Conservation (phyloP, 1,140 invertebrate species). For the Lerema accius region DNA sequence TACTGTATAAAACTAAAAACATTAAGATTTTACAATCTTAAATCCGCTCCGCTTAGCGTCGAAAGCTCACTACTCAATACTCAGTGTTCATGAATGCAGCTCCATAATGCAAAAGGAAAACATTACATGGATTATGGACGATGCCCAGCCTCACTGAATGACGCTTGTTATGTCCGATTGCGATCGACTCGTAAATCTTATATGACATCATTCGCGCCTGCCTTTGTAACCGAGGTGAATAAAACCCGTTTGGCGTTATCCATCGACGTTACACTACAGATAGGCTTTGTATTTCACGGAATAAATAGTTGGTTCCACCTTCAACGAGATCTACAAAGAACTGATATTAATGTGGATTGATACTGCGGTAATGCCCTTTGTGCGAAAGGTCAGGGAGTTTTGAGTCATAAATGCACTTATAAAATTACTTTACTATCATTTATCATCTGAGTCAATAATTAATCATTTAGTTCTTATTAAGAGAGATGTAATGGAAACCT, state of each 20-base stretch:
- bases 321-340: neutral
- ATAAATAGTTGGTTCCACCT: neutral
- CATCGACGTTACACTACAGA: neutral
- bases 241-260: neutral
- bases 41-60: no score
- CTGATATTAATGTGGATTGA: neutral
- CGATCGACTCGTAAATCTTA: conserved; percentile 25
- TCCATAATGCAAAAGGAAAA: neutral
- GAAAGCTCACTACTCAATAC: no score
- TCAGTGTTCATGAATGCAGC: no score
- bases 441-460: no score
- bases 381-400: no score
- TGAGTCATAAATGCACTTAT: no score
- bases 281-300: neutral
- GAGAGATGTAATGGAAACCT: no score
- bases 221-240: conserved; percentile 4
- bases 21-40: no score
- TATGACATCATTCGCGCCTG: conserved; percentile 11
- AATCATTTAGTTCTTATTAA: no score
- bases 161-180: conserved; percentile 19
- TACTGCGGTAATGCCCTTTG: no score
- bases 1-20: no score
- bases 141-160: neutral
- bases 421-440: no score
- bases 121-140: conserved; percentile 1